Percentiles rank a stretch among this genome's conserved stretches.
These are phyloP conservation scores for Spodoptera exigua DNA, from an alignment of 2,888 invertebrate genomes.

Conservation along the genomic window DNA sequence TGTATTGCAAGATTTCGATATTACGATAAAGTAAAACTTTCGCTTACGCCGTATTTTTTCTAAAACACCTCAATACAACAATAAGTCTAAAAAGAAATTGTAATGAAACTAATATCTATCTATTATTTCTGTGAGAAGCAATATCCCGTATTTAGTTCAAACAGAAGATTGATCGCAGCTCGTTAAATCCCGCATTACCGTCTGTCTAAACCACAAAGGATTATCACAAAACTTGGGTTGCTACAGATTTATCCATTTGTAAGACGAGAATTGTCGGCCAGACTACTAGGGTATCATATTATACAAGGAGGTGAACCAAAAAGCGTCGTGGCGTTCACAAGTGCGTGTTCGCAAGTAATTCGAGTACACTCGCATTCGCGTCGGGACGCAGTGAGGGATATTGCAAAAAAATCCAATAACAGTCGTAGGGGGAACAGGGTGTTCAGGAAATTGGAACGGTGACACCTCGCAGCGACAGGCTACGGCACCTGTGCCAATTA, in stretches of 20 bases:
- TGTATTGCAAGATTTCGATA: no score
- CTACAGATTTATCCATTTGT: slow-evolving; percentile 53
- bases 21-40: no score
- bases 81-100: not conserved
- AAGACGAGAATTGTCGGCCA: slow-evolving; percentile 42
- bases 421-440: slow-evolving; percentile 58
- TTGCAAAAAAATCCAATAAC: slow-evolving; percentile 84
- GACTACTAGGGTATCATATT: slow-evolving; percentile 58
- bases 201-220: slow-evolving; percentile 50
- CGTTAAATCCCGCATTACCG: slow-evolving; percentile 41
- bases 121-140: slow-evolving; percentile 26
- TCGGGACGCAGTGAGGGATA: slow-evolving; percentile 78
- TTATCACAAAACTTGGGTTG: slow-evolving; percentile 43
- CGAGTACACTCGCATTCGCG: slow-evolving; percentile 64
- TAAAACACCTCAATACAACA: not conserved
- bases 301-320: slow-evolving; percentile 60
- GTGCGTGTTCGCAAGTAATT: slow-evolving; percentile 64
- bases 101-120: slow-evolving; percentile 10
- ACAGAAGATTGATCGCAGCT: slow-evolving; percentile 42
- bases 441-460: slow-evolving; percentile 80
- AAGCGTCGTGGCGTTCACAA: slow-evolving; percentile 59
- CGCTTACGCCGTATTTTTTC: not conserved
- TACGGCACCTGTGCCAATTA: slow-evolving; percentile 76
- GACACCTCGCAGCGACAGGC: slow-evolving; percentile 71
- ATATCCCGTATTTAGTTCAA: slow-evolving; percentile 33